These are phyloP conservation scores for Myiozetetes cayanensis DNA, from an alignment of 2,113 vertebrate genomes.

Conservation along the genomic window DNA sequence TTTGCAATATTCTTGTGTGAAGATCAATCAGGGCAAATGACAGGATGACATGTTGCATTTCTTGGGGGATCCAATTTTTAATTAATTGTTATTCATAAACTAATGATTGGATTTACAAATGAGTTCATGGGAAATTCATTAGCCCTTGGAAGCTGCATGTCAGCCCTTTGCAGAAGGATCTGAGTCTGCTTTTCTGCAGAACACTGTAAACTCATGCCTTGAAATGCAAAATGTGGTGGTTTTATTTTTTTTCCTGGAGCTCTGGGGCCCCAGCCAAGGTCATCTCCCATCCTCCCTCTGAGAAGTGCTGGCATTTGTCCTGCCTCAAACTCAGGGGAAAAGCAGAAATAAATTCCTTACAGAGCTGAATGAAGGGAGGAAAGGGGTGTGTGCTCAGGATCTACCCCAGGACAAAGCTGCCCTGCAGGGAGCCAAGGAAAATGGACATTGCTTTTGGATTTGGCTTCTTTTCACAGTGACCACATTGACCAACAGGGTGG, in stretches of 20 bases:
- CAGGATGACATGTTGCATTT: neutral
- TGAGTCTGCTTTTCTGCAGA: neutral
- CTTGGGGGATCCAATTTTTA: constrained; percentile 46
- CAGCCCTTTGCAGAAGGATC: constrained; percentile 23
- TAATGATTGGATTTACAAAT: constrained; percentile 57
- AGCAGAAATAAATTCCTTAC: neutral
- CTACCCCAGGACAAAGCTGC: neutral
- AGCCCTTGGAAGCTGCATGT: neutral
- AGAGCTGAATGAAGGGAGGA: neutral
- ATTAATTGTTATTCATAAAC: constrained; percentile 64
- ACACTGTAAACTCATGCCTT: neutral
- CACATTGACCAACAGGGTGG: neutral
- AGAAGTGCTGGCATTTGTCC: neutral
- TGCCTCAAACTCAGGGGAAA: neutral
- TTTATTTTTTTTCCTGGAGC: neutral
- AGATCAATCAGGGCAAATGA: constrained; percentile 24
- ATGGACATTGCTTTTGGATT: neutral
- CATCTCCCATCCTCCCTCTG: neutral
- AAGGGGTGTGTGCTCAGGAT: fast-evolving
- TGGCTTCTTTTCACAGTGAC: neutral
- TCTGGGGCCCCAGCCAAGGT: neutral
- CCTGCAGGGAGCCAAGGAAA: neutral
- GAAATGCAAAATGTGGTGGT: neutral
- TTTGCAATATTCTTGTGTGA: neutral
- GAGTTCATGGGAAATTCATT: constrained; percentile 28